Conservation (phyloP, 2,797 vertebrate genomes). For the Aldrovandia affinis region DNA sequence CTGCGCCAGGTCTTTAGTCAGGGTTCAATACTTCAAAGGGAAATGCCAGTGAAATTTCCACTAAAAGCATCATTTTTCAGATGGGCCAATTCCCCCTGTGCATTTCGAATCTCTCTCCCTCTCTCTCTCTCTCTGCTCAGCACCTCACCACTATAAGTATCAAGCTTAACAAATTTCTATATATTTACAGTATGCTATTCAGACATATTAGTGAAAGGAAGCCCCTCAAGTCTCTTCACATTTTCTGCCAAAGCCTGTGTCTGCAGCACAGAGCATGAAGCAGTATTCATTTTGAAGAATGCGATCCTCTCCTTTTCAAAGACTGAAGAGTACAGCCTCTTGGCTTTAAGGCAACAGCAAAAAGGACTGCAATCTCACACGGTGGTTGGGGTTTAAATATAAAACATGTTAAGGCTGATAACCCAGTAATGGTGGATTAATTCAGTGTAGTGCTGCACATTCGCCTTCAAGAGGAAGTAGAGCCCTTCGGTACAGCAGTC, state of each 20-base stretch:
- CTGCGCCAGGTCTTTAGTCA: slow-evolving; percentile 13
- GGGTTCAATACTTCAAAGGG: slow-evolving; percentile 18
- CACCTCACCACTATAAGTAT: neutral
- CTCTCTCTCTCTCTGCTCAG: neutral
- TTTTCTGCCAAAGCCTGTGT: neutral
- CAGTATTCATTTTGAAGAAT: neutral
- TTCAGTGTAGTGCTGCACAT: neutral
- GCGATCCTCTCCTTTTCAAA: neutral
- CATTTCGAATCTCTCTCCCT: neutral
- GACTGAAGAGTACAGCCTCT: neutral
- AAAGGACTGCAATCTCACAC: neutral
- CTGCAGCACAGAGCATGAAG: neutral
- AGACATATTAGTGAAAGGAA: neutral
- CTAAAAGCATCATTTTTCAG: slow-evolving; percentile 22
- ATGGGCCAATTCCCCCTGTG: neutral
- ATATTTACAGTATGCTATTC: neutral
- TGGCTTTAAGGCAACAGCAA: neutral
- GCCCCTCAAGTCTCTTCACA: neutral
- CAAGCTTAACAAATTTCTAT: slow-evolving; percentile 13
- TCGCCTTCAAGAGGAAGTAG: neutral
- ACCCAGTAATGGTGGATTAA: neutral
- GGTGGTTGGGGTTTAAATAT: neutral
- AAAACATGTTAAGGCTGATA: neutral
- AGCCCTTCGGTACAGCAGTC: neutral
- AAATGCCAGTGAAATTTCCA: neutral